Conservation (phyloP, 2,113 vertebrate species). For the Pangasianodon hypophthalmus region DNA sequence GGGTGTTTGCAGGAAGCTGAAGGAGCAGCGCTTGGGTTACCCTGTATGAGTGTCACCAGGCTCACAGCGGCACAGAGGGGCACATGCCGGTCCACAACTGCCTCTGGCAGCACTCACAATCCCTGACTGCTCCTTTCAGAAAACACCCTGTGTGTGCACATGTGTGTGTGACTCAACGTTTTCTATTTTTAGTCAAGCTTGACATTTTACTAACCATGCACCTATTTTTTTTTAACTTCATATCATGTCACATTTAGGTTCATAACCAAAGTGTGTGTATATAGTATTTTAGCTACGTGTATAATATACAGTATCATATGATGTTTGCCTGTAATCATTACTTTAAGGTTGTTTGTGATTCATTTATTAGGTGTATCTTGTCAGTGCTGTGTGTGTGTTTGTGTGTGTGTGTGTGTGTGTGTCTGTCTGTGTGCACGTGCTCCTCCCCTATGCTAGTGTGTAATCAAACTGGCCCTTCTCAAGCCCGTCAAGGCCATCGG, state of each 20-base stretch:
- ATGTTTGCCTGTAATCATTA: conserved; percentile 16
- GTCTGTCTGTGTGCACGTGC: neutral
- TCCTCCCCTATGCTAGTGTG: conserved; percentile 66
- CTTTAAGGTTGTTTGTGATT: conserved; percentile 5
- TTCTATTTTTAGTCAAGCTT: conserved; percentile 9
- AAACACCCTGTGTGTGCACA: conserved; percentile 18
- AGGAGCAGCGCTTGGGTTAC: conserved; percentile 43
- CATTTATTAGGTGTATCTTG: neutral
- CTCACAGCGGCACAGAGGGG: conserved; percentile 2
- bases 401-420: conserved; percentile 9
- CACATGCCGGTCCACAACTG: conserved; percentile 4
- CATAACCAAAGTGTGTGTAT: conserved; percentile 13
- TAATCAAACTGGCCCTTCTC: conserved; percentile 86
- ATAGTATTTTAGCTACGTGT: conserved; percentile 20
- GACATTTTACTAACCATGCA: conserved; percentile 40
- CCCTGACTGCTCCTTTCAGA: conserved; percentile 25
- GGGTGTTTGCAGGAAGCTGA: conserved; percentile 3
- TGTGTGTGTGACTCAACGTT: conserved; percentile 1
- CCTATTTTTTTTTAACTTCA: neutral
- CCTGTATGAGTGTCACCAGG: conserved; percentile 42
- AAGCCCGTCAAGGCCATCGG: conserved; percentile 80
- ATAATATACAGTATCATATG: conserved; percentile 7
- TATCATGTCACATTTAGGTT: conserved; percentile 18
- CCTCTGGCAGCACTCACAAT: conserved; percentile 24
- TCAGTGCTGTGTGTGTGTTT: conserved; percentile 6